Evolutionary conservation across 2,888 invertebrate species (phyloP).

Genomic region (Pseudoips prasinana): DNA sequence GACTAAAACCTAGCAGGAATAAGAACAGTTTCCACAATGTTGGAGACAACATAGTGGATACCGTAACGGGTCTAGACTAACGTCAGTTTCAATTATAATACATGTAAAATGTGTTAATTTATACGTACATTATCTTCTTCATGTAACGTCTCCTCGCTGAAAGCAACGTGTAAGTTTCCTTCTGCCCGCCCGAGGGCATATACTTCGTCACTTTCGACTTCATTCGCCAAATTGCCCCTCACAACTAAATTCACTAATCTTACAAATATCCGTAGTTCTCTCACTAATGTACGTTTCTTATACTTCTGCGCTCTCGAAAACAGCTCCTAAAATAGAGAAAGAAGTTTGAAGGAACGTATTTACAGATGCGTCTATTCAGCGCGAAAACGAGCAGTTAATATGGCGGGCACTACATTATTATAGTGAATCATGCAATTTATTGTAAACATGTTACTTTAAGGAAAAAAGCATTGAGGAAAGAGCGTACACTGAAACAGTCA

Average conservation of each 20-base stretch:
- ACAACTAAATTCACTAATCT: conserved; percentile 34
- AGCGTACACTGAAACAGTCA: too few species aligned
- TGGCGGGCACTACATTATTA: conserved; percentile 9
- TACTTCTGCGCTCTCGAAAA: conserved; percentile 29
- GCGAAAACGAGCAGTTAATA: conserved; percentile 27
- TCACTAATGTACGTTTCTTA: conserved; percentile 33
- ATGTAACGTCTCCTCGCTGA: conserved; percentile 84
- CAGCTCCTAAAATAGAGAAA: conserved; percentile 65
- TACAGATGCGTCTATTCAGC: conserved; percentile 45
- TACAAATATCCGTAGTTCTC: conserved; percentile 21
- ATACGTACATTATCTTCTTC: conserved; percentile 85
- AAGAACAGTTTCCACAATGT: too few species aligned
- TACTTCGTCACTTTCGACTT: conserved; percentile 83
- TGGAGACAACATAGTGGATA: too few species aligned
- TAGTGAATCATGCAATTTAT: conserved; percentile 34
- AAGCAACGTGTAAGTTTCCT: conserved; percentile 83
- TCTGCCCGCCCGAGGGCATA: conserved; percentile 80
- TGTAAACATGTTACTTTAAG: conserved; percentile 16
- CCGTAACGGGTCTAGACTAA: too few species aligned
- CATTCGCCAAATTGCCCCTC: conserved; percentile 59
- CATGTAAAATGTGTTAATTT: too few species aligned
- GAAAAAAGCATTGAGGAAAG: conserved; percentile 14
- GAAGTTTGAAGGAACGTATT: conserved; percentile 56
- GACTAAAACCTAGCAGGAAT: too few species aligned
- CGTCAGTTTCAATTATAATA: too few species aligned